Percentiles rank a stretch among this genome's conserved stretches.
These are phyloP conservation scores for Entomobrya multifasciata DNA, from an alignment of 2,888 invertebrate species.

Conservation along the genomic window DNA sequence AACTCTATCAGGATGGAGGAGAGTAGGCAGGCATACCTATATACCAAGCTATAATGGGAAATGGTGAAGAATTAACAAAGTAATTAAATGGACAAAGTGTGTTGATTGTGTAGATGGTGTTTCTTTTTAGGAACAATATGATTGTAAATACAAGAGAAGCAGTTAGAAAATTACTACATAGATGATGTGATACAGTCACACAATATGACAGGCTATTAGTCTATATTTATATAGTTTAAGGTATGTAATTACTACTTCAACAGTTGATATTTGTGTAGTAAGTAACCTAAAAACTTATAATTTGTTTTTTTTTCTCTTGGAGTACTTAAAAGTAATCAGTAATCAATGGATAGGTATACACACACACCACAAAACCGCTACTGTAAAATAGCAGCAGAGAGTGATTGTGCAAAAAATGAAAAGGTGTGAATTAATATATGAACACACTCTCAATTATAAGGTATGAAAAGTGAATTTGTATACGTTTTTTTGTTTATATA, in stretches of 20 bases:
- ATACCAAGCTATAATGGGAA: slow-evolving; percentile 6
- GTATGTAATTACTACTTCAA: slow-evolving; percentile 63
- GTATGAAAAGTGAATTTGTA: neutral
- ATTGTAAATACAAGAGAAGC: neutral
- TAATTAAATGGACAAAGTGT: slow-evolving; percentile 42
- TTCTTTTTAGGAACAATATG: neutral
- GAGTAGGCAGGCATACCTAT: too few relatives aligned
- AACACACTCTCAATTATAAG: neutral
- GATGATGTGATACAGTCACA: neutral
- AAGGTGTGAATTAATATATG: neutral
- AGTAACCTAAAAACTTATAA: neutral
- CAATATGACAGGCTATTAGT: neutral
- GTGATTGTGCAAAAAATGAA: neutral
- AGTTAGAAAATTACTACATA: neutral
- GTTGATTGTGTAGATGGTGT: neutral
- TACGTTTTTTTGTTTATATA: neutral
- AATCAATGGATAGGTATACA: too few relatives aligned
- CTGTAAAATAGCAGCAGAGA: neutral
- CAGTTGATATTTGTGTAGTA: slow-evolving; percentile 29
- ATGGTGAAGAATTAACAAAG: slow-evolving; percentile 39
- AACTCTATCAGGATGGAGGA: slow-evolving; percentile 53
- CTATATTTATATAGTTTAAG: neutral
- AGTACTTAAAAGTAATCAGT: slow-evolving; percentile 20
- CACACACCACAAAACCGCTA: too few relatives aligned
- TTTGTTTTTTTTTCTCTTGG: neutral